phyloP scores from a whole-genome alignment of 2,797 vertebrate genomes.

The Hozukius guyotensis region DNA sequence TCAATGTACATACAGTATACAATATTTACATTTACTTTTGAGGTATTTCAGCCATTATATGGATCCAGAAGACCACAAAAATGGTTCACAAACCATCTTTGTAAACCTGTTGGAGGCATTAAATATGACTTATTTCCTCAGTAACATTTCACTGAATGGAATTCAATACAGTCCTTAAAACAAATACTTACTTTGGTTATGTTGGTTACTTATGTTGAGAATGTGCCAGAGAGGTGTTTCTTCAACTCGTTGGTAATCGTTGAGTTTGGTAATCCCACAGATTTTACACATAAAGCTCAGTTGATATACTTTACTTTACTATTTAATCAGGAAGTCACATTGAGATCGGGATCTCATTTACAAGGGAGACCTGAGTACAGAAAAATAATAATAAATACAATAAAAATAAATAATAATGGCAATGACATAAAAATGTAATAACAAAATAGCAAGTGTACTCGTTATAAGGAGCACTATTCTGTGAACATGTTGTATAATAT shows the following conservation, averaged over 20 bases:
- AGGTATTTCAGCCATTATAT: not conserved
- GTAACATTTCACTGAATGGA: not conserved
- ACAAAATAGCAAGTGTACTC: not conserved
- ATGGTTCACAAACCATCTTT: not conserved
- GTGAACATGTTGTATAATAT: not conserved
- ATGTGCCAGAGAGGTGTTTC: not conserved
- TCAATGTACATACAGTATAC: not conserved
- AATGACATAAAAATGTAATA: too few species aligned
- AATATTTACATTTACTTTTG: not conserved
- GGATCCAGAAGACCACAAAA: not conserved
- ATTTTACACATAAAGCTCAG: not conserved
- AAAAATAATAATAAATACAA: too few species aligned
- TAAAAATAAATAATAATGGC: too few species aligned
- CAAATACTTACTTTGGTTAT: not conserved
- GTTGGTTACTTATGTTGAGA: not conserved
- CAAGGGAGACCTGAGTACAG: rapidly evolving
- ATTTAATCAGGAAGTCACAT: too few species aligned
- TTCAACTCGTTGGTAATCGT: not conserved
- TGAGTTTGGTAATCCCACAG: not conserved
- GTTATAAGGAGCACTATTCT: not conserved
- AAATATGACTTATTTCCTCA: not conserved
- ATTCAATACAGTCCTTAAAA: not conserved
- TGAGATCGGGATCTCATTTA: too few species aligned
- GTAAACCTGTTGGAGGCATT: not conserved
- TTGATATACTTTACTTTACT: too few species aligned